Percentiles rank a stretch among this genome's conserved stretches.
Conservation (phyloP, 2,113 vertebrate species). For the Engraulis encrasicolus region DNA sequence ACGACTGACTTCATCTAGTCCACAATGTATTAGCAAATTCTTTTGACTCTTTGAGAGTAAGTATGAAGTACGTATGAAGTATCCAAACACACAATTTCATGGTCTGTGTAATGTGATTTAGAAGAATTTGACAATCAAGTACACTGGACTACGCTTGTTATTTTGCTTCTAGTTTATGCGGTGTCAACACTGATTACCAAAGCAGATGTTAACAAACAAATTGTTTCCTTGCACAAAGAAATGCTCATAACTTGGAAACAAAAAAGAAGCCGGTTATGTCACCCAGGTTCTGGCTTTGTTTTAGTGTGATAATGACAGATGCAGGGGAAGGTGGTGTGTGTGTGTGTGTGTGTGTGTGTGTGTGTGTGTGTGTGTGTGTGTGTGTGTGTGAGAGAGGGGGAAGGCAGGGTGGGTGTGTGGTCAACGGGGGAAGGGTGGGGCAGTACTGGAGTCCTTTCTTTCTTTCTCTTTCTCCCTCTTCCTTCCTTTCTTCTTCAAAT, state of each 20-base stretch:
- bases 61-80: not conserved
- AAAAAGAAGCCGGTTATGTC: not conserved
- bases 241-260: not conserved
- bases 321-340: not conserved
- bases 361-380: not conserved
- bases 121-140: too few relatives aligned
- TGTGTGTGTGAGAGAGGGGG: not conserved
- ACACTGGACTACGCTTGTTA: too few relatives aligned
- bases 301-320: slow-evolving; percentile 10
- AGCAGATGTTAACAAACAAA: not conserved
- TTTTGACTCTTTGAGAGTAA: not conserved
- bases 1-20: not conserved
- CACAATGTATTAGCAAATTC: not conserved
- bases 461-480: not conserved
- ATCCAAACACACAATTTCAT: not conserved
- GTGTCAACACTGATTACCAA: not conserved
- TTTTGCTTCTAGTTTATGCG: not conserved
- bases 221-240: not conserved
- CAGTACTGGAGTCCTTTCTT: not conserved
- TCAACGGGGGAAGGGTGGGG: not conserved
- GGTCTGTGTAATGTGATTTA: too few relatives aligned
- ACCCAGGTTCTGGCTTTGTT: not conserved
- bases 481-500: not conserved
- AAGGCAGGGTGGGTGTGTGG: not conserved
- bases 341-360: not conserved